Evolutionary conservation across 1,140 invertebrate genomes (phyloP), one percentile per base, ranked within the genome.

Genomic region (Drosophila sulfurigaster): DNA sequence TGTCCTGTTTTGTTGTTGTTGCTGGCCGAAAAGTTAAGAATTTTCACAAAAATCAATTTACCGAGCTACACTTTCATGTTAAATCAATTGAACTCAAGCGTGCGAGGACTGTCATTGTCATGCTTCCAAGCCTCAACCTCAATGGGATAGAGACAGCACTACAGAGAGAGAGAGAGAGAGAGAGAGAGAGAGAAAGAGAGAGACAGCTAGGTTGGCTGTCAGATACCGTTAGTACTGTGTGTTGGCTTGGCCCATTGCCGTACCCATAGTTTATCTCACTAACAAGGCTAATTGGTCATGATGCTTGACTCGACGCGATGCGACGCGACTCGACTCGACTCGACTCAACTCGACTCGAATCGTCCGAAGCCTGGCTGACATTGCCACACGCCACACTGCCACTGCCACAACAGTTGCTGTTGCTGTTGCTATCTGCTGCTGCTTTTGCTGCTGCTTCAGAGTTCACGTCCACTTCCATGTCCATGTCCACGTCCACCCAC

Each of bases 201-300:
- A 38, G 6, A 8, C 7, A 38, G 35, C 35, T 8, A 38, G 35
- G 8, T 0, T 38, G 32, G 49, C 11, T 72, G 78, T 16, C 79
- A 65, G 63, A 57, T 78, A 78, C 82, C 79, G 82, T 87, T 87
- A 87, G 72, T 79, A 38, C 43, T 66, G 69, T 10, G 6, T 7
- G 35, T 10, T 38, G 35, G 41, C 41, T 43, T 62, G 66, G 74
- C 81, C 82, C 78, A 82, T 72, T 79, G 82, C 70, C 75, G 64
- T 74, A 70, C 59, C 77, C 68, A 76, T 80, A 83, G 83, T 82
- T 83, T 87, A 87, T 89, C 78, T 70, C 81, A 82, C 85, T 89
- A 89, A 89, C 85, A 89, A 89, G 85, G 85, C 85, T 89, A 89
- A 89, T 89, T 89, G 85, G 85, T 89, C 85, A 89, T 89, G 85